Evolutionary conservation across 2,888 invertebrate species (phyloP).

Genomic region (Caenorhabditis virilis): DNA sequence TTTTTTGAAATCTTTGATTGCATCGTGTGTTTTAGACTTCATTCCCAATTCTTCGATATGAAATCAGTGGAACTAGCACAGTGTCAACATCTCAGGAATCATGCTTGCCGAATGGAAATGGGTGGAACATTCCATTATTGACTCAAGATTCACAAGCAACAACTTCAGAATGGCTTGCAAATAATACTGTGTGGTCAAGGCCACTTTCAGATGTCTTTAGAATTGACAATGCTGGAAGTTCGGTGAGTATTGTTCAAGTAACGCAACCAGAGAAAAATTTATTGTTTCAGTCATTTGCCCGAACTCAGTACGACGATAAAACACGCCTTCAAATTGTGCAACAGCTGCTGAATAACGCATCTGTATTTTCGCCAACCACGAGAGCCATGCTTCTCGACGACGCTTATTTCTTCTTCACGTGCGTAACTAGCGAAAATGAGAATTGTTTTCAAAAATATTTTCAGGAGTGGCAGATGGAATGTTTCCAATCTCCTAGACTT

Average conservation of each 20-base stretch:
- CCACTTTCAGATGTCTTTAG: conserved; percentile 27
- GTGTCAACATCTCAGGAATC: conserved; percentile 20
- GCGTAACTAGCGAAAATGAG: background rate
- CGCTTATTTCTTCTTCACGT: conserved; percentile 23
- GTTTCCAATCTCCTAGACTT: conserved; percentile 20
- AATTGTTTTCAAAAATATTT: background rate
- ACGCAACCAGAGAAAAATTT: background rate
- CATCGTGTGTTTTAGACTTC: too few species aligned
- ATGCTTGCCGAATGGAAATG: conserved; percentile 6
- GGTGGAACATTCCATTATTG: conserved; percentile 34
- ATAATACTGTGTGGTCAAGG: too few species aligned
- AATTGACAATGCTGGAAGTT: conserved; percentile 12
- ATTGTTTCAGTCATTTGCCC: conserved; percentile 20
- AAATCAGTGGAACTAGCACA: conserved; percentile 12
- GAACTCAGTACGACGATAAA: conserved; percentile 33
- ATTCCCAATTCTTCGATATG: conserved; percentile 23
- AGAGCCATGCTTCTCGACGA: conserved; percentile 35
- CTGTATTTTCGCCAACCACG: conserved; percentile 10
- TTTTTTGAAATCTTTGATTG: too few species aligned
- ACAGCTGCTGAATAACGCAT: conserved; percentile 14
- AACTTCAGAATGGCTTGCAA: too few species aligned
- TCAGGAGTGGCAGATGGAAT: conserved; percentile 12
- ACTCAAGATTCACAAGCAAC: conserved; percentile 11
- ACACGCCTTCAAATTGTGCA: conserved; percentile 26
- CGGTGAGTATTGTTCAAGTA: conserved; percentile 5